Percentiles rank a stretch among this genome's conserved stretches.
Conservation (phyloP, 2,797 vertebrate species). For the Distichodus sexfasciatus region DNA sequence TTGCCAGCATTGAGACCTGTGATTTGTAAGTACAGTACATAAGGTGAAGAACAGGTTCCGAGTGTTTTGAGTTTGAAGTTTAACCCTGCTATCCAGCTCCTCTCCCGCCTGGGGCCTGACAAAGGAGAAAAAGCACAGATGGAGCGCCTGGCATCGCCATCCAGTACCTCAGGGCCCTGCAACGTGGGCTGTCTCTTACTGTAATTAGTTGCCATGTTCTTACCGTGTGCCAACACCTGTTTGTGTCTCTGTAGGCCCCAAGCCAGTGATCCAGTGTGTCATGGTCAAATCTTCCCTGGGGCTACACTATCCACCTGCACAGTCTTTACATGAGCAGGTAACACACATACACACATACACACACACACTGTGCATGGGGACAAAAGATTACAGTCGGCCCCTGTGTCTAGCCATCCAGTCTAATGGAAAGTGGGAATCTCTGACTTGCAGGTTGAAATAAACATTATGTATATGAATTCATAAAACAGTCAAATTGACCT, state of each 20-base stretch:
- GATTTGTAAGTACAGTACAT: neutral
- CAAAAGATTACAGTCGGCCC: neutral
- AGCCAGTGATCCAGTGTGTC: conserved; percentile 22
- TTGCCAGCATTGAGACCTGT: neutral
- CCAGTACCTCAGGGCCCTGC: neutral
- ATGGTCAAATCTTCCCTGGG: conserved; percentile 25
- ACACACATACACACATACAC: neutral
- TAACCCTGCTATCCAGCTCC: neutral
- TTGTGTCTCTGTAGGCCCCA: neutral
- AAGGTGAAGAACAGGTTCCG: neutral
- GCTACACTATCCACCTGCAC: neutral
- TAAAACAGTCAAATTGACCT: neutral
- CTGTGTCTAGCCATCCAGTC: neutral
- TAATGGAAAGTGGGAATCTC: neutral
- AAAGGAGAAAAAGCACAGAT: neutral
- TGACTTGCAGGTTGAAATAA: no score
- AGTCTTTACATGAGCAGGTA: neutral
- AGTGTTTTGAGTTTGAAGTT: neutral
- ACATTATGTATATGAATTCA: neutral
- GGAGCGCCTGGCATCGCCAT: neutral
- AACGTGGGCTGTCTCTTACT: conserved; percentile 1
- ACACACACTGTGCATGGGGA: no score
- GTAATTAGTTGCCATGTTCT: conserved; percentile 28
- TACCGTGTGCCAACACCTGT: conserved; percentile 28
- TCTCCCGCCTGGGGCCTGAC: neutral